Conservation (phyloP, 2,797 vertebrate genomes). For the Phalanger gymnotis region DNA sequence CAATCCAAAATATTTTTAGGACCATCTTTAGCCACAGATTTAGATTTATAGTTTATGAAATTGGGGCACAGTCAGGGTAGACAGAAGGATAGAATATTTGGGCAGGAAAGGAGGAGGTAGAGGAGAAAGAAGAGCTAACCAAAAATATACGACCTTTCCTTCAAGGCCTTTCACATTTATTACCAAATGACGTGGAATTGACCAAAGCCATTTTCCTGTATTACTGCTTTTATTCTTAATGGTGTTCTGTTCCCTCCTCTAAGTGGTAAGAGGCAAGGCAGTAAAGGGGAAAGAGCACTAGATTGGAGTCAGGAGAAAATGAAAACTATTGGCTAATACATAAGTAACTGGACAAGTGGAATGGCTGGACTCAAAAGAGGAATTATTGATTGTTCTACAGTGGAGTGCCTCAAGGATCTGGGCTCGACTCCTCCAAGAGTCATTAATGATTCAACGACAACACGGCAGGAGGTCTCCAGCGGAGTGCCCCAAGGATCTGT, state of each 20-base stretch:
- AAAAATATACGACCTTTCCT: neutral
- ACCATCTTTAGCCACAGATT: neutral
- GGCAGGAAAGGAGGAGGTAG: neutral
- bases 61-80: neutral
- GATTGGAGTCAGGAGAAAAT: neutral
- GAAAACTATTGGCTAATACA: neutral
- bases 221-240: neutral
- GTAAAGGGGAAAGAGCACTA: neutral
- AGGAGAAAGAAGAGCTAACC: neutral
- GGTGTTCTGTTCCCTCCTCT: neutral
- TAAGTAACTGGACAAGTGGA: neutral
- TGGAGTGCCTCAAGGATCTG: neutral
- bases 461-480: neutral
- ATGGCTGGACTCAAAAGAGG: neutral
- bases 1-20: neutral
- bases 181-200: neutral
- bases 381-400: neutral
- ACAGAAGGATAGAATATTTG: neutral
- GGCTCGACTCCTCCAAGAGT: neutral
- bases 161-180: neutral
- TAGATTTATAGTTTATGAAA: neutral
- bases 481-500: neutral
- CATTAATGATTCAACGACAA: neutral
- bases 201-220: neutral
- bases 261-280: neutral